Evolutionary conservation across 2,888 invertebrate genomes (phyloP).

Genomic region (Rhorus exstirpatorius): DNA sequence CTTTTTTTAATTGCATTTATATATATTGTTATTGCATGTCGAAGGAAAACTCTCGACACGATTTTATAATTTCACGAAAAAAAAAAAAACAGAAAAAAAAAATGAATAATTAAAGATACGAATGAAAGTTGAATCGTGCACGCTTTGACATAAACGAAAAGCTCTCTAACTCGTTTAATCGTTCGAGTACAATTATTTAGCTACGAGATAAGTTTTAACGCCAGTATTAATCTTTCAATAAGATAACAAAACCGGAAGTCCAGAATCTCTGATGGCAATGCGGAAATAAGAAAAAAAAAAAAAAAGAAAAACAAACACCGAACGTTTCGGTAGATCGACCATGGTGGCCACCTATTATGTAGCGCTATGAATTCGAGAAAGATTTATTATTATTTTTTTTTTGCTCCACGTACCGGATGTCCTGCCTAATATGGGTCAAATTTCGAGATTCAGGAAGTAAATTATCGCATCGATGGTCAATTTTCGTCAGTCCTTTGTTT

Average conservation of each 20-base stretch:
- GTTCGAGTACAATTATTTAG: conserved; percentile 63
- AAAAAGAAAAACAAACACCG: conserved; percentile 9
- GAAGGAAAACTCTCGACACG: conserved; percentile 22
- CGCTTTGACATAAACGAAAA: conserved; percentile 51
- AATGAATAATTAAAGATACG: conserved; percentile 6
- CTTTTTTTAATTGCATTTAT: neutral
- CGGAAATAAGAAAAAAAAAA: conserved; percentile 47
- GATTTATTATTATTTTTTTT: conserved; percentile 3
- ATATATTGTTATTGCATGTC: neutral
- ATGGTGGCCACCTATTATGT: conserved; percentile 79
- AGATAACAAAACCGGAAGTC: conserved; percentile 75
- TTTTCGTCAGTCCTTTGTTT: neutral
- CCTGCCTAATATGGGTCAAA: neutral
- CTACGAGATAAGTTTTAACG: conserved; percentile 70
- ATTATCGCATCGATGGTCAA: neutral
- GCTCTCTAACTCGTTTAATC: conserved; percentile 65
- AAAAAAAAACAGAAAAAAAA: conserved; percentile 27
- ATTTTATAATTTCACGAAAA: conserved; percentile 46
- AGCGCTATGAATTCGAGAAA: conserved; percentile 13
- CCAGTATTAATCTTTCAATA: conserved; percentile 81
- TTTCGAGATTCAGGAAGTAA: neutral
- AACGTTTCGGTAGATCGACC: conserved; percentile 76
- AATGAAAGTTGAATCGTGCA: conserved; percentile 25
- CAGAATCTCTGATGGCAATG: conserved; percentile 79
- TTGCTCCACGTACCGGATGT: neutral